Evolutionary conservation across 2,888 invertebrate genomes (phyloP).

Genomic region (Cetonia aurata): DNA sequence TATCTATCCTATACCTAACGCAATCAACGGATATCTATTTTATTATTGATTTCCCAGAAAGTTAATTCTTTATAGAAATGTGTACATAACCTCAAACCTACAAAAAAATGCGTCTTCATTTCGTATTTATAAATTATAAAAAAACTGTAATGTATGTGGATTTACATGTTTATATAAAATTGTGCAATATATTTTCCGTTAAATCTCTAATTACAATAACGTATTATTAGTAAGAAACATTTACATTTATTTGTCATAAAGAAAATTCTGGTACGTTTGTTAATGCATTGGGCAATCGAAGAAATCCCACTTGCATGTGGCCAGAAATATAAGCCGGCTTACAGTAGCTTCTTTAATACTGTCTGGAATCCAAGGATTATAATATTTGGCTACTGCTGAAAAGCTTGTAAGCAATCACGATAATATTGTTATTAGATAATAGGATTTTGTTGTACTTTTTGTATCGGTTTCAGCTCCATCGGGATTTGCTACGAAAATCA

Average conservation of each 20-base stretch:
- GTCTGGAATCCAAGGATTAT: slow-evolving; percentile 55
- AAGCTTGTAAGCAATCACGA: slow-evolving; percentile 48
- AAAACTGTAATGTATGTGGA: too few relatives aligned
- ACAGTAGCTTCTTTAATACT: slow-evolving; percentile 53
- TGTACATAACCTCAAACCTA: too few relatives aligned
- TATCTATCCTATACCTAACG: too few relatives aligned
- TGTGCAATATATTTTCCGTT: too few relatives aligned
- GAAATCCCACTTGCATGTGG: slow-evolving; percentile 22
- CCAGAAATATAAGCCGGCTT: slow-evolving; percentile 46
- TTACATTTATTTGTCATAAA: slow-evolving; percentile 5
- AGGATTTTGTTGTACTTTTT: slow-evolving; percentile 47
- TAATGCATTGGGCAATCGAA: slow-evolving; percentile 28
- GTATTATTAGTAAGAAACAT: background rate
- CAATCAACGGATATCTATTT: too few relatives aligned
- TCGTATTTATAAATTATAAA: too few relatives aligned
- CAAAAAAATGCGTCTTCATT: too few relatives aligned
- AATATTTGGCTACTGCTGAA: slow-evolving; percentile 49
- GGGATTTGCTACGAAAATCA: slow-evolving; percentile 23
- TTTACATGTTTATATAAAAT: too few relatives aligned
- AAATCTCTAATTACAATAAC: too few relatives aligned
- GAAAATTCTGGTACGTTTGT: background rate
- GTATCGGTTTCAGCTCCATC: slow-evolving; percentile 12
- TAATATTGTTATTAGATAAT: slow-evolving; percentile 51
- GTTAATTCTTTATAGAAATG: too few relatives aligned
- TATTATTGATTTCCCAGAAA: too few relatives aligned